Evolutionary conservation across 2,888 invertebrate genomes (phyloP), one percentile per base, ranked within the genome.

Genomic region (Dasysyrphus albostriatus): DNA sequence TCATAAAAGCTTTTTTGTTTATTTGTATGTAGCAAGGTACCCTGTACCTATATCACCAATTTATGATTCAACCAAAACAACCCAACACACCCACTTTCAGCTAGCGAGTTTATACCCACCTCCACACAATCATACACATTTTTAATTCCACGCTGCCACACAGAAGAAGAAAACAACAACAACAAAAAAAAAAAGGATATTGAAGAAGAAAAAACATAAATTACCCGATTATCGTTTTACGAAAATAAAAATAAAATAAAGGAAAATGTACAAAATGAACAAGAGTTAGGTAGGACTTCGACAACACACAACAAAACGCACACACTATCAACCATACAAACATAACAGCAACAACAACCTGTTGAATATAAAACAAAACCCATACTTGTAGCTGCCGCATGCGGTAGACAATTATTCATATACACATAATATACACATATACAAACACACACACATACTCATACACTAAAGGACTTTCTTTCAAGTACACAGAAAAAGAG

Each of bases 181-280:
- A 61, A 29, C 1, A 67, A 47, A 44, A 19, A 47, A 37, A 49
- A 72, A 79, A 51, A 32, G 56, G 42, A 61, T 42, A 67, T 44
- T 29, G 44, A 39, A 72, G 56, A 77, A 85, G 69, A 49, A 87
- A 75, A 74, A 83, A 79, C 87, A 83, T 87, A 87, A 83, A 87
- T 87, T 87, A 83, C 83, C 87, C 78, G 87, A 87, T 87, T 83
- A 87, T 87, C 87, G 69, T 69, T 82, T 83, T 78, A 72, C 72
- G 78, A 74, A 87, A 84, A 61, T 56, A 85, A 59, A 58, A 67
- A 75, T 61, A 39, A 34, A 34, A 56, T 10, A 75, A 61, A 54
- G 8, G 14, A 59, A 73, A 12, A n/a, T 29, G 44, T 44, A 63
- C 37, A 80, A 72, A 67, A 75, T 59, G 63, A 83, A 69, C 59